Base-by-base conservation (phyloP, 1,140 invertebrate genomes). In the Zaprionus taronus region DNA sequence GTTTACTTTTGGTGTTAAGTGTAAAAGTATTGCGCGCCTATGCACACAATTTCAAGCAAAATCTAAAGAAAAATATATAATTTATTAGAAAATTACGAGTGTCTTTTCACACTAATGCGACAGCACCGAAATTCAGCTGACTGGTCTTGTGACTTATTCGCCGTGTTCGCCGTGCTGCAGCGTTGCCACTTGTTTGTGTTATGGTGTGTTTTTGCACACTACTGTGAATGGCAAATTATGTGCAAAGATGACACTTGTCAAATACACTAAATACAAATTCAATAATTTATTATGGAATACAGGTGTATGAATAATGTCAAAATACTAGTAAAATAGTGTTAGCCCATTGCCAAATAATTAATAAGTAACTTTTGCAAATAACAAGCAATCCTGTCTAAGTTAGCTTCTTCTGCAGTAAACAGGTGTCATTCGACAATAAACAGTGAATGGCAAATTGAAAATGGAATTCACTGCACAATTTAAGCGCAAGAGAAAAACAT, bases 141-240 rank as follows among this genome's bases (percentile, higher is more conserved):
- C 91, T 92, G 86, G 90, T 91, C 91, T 92, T 92, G 91, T 91
- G 91, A 91, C 90, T 89, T 91, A 77, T 83, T 78, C 75, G 79
- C 70, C 67, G 80, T 65, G 60, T 62, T 80, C 75, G 73, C 70
- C 62, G 65, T 17, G 6, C 2, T n/a, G 2, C 7, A n/a, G 22
- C 56, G 77, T 74, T 79, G 65, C 77, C 66, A 70, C 65, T 14
- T 20, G 1, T 7, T 9, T 22, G 34, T 3, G 14, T 22, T n/a
- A 14, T 63, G 11, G 11, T 57, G n/a, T 11, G 20, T 64, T 26
- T 53, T 58, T 4, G 7, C 60, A 71, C 12, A 17, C 24, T 34
- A 17, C 17, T 58, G 72, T 41, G 72, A 75, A 64, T 71, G 60
- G 24, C 67, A 63, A 51, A 47, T 31, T 5, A 6, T 47, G 17